Evolutionary conservation across 64 coral and sea anemone genomes (phyloP).

Genomic region (Acropora tenuis): DNA sequence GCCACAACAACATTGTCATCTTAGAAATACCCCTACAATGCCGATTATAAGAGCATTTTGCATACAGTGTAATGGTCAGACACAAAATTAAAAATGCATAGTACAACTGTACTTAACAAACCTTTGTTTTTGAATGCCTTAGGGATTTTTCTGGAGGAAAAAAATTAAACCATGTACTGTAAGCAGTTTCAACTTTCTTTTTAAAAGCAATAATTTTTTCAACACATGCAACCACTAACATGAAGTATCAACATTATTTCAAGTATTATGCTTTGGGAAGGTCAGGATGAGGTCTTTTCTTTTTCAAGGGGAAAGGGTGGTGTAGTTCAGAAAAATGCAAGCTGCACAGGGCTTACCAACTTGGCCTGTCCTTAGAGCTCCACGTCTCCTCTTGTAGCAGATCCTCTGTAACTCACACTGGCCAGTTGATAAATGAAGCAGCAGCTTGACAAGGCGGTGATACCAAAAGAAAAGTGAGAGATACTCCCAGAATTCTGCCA

Average conservation of each 20-base stretch:
- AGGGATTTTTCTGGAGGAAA: slow-evolving; percentile 85
- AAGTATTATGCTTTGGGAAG: too few species aligned
- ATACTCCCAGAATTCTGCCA: slow-evolving; percentile 84
- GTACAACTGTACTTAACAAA: slow-evolving; percentile 6
- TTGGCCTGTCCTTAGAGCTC: slow-evolving; percentile 78
- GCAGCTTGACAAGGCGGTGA: slow-evolving; percentile 78
- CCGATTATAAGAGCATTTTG: too few species aligned
- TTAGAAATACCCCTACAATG: too few species aligned
- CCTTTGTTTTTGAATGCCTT: slow-evolving; percentile 87
- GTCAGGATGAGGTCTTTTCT: too few species aligned
- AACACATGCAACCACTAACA: too few species aligned
- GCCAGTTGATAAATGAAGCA: slow-evolving; percentile 88
- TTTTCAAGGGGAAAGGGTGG: too few species aligned
- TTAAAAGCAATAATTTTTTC: too few species aligned
- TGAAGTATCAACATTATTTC: too few species aligned
- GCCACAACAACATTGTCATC: too few species aligned
- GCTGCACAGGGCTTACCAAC: slow-evolving; percentile 63
- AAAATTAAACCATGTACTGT: neutral
- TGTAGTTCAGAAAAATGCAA: too few species aligned
- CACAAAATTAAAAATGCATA: neutral
- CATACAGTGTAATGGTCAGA: too few species aligned
- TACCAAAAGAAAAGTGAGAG: slow-evolving; percentile 98
- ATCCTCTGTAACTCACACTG: slow-evolving; percentile 91
- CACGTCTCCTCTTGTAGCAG: slow-evolving; percentile 84
- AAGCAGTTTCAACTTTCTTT: too few species aligned